A percentile compares a stretch with the other conserved stretches of the same genome.
Conservation (phyloP, 2,888 invertebrate genomes). For the Busseola fusca region DNA sequence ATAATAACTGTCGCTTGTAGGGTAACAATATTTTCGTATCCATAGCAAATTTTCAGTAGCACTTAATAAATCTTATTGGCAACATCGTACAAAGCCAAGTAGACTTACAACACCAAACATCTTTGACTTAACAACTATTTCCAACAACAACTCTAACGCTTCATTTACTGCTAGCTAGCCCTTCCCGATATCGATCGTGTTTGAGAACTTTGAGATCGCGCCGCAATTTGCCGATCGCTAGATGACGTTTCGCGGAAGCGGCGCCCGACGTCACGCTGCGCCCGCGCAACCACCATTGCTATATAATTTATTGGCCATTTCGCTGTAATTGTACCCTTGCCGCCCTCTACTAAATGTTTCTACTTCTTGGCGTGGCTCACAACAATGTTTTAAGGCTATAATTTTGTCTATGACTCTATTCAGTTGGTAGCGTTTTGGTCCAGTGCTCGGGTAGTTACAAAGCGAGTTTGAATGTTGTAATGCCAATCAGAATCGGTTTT, state of each 20-base stretch:
- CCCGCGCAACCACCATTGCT: slow-evolving; percentile 72
- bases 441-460: slow-evolving; percentile 1
- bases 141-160: slow-evolving; percentile 29
- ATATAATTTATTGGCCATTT: slow-evolving; percentile 79
- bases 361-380: slow-evolving; percentile 59
- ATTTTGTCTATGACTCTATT: slow-evolving; percentile 60
- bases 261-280: slow-evolving; percentile 81
- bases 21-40: too few species aligned
- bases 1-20: too few species aligned
- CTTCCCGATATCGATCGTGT: slow-evolving; percentile 79
- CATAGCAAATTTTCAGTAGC: background rate
- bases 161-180: slow-evolving; percentile 56
- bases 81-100: background rate
- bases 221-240: slow-evolving; percentile 82
- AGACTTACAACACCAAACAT: background rate
- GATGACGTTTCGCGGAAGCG: slow-evolving; percentile 85
- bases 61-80: slow-evolving; percentile 15
- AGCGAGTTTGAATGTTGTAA: slow-evolving; percentile 8
- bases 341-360: slow-evolving; percentile 76
- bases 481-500: slow-evolving; percentile 23
- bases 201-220: slow-evolving; percentile 76
- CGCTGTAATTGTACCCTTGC: slow-evolving; percentile 82
- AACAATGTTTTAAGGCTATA: slow-evolving; percentile 65
- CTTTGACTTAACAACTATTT: slow-evolving; percentile 24
- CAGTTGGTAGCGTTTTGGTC: slow-evolving; percentile 25